Evolutionary conservation across 1,140 invertebrate species (phyloP).

Genomic region (Drosophila miranda): DNA sequence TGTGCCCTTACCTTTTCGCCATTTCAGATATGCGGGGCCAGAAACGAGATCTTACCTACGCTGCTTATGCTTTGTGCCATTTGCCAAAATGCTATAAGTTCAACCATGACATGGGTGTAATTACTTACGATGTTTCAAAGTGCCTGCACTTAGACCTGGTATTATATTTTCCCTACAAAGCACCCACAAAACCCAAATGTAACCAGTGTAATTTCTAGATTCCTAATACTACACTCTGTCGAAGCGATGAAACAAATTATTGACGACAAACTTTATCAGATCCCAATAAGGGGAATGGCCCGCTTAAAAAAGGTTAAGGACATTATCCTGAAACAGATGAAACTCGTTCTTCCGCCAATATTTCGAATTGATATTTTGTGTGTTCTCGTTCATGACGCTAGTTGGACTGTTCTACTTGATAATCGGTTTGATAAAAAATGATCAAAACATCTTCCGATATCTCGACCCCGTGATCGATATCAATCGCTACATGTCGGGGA

Average conservation of each 20-base stretch:
- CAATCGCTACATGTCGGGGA: slow-evolving; percentile 64
- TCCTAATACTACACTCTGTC: slow-evolving; percentile 28
- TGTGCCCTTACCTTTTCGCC: slow-evolving; percentile 7
- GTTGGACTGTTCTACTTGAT: slow-evolving; percentile 88
- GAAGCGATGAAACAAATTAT: slow-evolving; percentile 28
- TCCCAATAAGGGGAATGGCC: slow-evolving; percentile 20
- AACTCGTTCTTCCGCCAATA: no score
- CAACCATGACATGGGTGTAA: slow-evolving; percentile 85
- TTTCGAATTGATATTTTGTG: slow-evolving; percentile 87
- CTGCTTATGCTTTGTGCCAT: slow-evolving; percentile 21
- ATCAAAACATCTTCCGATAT: slow-evolving; percentile 86
- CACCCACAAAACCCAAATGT: no score
- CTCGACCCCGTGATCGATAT: slow-evolving; percentile 85
- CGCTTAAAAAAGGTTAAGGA: slow-evolving; percentile 16
- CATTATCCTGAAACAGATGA: slow-evolving; percentile 11
- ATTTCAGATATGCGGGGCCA: slow-evolving; percentile 87
- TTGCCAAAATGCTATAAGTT: slow-evolving; percentile 45
- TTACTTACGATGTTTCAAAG: slow-evolving; percentile 83
- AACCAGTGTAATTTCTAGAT: slow-evolving; percentile 12
- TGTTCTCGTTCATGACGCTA: slow-evolving; percentile 88
- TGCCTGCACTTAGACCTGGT: slow-evolving; percentile 59
- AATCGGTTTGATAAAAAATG: slow-evolving; percentile 86
- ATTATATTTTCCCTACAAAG: background rate
- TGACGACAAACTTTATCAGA: rapidly evolving
- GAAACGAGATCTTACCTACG: slow-evolving; percentile 84